Percentiles rank a stretch among this genome's conserved stretches.
Evolutionary conservation across 2,888 invertebrate species (phyloP).

Genomic region (Alcis repandata): DNA sequence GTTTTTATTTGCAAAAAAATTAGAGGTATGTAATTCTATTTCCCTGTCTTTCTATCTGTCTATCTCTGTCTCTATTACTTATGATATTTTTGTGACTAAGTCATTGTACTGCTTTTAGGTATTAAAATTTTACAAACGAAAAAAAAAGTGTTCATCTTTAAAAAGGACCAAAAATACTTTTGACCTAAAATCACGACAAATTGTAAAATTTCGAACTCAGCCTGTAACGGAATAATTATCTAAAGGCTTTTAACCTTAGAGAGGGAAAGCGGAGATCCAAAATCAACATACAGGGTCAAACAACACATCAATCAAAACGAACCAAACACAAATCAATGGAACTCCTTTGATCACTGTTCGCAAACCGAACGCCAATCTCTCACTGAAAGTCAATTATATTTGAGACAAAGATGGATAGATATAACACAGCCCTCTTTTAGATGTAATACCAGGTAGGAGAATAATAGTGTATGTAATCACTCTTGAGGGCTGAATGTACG

Average conservation of each 20-base stretch:
- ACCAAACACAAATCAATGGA: slow-evolving; percentile 7
- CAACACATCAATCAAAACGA: slow-evolving; percentile 11
- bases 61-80: too few relatives aligned
- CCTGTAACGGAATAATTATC: slow-evolving; percentile 1
- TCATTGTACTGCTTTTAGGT: too few relatives aligned
- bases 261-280: slow-evolving; percentile 4
- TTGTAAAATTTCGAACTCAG: not conserved
- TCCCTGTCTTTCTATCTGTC: too few relatives aligned
- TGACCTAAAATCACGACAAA: not conserved
- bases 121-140: too few relatives aligned
- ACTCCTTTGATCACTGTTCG: slow-evolving; percentile 11
- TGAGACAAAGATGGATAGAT: slow-evolving; percentile 14
- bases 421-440: not conserved
- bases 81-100: too few relatives aligned
- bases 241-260: slow-evolving; percentile 1
- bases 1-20: too few relatives aligned
- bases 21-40: too few relatives aligned
- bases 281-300: slow-evolving; percentile 12
- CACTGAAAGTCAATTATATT: slow-evolving; percentile 17
- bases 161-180: too few relatives aligned
- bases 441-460: not conserved
- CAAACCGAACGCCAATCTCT: slow-evolving; percentile 17
- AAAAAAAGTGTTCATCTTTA: too few relatives aligned
- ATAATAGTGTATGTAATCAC: not conserved
- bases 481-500: not conserved